Conservation (phyloP, 2,888 invertebrate genomes). For the Hydroisotoma schaefferi region DNA sequence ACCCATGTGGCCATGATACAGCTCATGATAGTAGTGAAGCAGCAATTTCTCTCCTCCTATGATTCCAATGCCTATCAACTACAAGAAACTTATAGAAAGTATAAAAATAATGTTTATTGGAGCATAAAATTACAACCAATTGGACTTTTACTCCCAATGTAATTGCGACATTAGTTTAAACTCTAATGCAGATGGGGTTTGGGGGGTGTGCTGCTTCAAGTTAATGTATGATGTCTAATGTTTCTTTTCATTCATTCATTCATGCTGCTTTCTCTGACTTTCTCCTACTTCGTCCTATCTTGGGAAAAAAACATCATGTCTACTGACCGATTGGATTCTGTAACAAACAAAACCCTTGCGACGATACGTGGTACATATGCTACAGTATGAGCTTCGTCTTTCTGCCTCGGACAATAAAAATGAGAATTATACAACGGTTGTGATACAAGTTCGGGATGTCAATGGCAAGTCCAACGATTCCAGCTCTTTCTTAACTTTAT, state of each 20-base stretch:
- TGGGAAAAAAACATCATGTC: neutral
- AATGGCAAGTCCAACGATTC: conserved; percentile 70
- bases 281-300: neutral
- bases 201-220: neutral
- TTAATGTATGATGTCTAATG: neutral
- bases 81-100: too few species aligned
- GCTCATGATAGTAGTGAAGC: too few species aligned
- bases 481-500: too few species aligned
- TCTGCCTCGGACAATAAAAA: conserved; percentile 94
- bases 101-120: conserved; percentile 1
- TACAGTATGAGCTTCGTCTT: conserved; percentile 84
- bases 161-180: conserved; percentile 3
- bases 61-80: too few species aligned
- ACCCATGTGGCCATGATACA: too few species aligned
- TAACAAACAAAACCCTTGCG: neutral
- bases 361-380: too few species aligned
- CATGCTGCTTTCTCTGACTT: neutral
- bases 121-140: conserved; percentile 1
- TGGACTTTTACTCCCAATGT: neutral
- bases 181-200: neutral
- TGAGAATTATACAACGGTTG: conserved; percentile 94
- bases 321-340: neutral
- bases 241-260: conserved; percentile 6
- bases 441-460: conserved; percentile 95
- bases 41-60: too few species aligned